Evolutionary conservation across 2,888 invertebrate species (phyloP).

Genomic region (Callyntrura guangdongensis): DNA sequence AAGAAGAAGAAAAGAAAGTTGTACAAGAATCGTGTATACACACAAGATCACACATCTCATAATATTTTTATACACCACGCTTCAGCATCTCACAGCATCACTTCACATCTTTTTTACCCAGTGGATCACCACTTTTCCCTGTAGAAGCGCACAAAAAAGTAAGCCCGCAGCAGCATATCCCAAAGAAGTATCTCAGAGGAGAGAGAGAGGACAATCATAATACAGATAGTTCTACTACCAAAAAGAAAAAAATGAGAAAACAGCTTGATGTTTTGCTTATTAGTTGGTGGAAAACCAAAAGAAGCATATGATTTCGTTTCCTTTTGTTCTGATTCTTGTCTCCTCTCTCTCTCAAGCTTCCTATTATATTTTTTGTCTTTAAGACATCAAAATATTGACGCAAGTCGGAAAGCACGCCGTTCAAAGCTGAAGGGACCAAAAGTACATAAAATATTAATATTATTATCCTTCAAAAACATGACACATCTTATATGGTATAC

Average conservation of each 20-base stretch:
- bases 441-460: background rate
- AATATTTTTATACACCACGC: background rate
- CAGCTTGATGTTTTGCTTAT: background rate
- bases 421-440: too few species aligned
- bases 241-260: slow-evolving; percentile 17
- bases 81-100: background rate
- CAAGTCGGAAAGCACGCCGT: background rate
- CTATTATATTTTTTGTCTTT: slow-evolving; percentile 19
- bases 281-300: background rate
- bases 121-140: slow-evolving; percentile 1
- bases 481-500: background rate
- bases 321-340: background rate
- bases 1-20: slow-evolving; percentile 26
- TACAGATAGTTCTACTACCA: background rate
- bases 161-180: slow-evolving; percentile 9
- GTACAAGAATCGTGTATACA: background rate
- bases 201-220: slow-evolving; percentile 2
- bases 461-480: background rate
- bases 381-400: background rate
- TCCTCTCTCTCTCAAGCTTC: background rate
- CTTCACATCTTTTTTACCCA: slow-evolving; percentile 2
- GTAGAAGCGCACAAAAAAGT: background rate
- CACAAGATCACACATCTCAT: slow-evolving; percentile 12
- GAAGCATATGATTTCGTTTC: slow-evolving; percentile 14
- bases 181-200: background rate